phyloP scores from a whole-genome alignment of 2,797 vertebrate species.

The Arnoldichthys spilopterus region DNA sequence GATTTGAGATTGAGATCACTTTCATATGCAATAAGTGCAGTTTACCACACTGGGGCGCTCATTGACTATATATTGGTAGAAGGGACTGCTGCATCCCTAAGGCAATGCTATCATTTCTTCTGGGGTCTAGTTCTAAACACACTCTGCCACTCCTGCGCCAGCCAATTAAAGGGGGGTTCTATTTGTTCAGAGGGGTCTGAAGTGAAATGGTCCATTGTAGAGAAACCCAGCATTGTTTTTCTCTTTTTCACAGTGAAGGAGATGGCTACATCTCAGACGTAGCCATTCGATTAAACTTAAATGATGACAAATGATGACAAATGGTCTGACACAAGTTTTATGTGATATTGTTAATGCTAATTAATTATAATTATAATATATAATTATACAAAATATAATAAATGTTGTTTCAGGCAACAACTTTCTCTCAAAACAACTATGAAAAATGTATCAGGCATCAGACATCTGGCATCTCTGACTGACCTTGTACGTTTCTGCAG shows the following conservation, averaged over 20 bases:
- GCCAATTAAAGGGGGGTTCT: background rate
- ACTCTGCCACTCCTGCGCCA: background rate
- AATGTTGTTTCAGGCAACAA: too few species aligned
- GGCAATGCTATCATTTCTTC: background rate
- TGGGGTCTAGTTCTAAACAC: background rate
- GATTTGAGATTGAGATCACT: too few species aligned
- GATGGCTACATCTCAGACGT: background rate
- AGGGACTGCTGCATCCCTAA: background rate
- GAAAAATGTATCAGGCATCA: too few species aligned
- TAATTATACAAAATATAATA: too few species aligned
- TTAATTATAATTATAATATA: too few species aligned
- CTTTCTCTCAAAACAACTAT: too few species aligned
- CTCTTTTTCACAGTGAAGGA: background rate
- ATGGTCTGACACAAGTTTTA: too few species aligned
- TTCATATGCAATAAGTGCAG: background rate
- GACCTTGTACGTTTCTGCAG: too few species aligned
- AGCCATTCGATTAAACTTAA: too few species aligned
- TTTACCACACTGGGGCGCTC: conserved; percentile 30
- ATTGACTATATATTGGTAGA: background rate
- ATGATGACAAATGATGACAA: too few species aligned
- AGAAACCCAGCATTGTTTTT: background rate
- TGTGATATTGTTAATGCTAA: too few species aligned
- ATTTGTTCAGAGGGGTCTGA: background rate
- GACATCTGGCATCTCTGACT: too few species aligned
- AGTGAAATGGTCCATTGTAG: background rate